A percentile compares a stretch with the other conserved stretches of the same genome.
Conservation (phyloP, 1,140 invertebrate genomes). For the Leptopilina clavipes region DNA sequence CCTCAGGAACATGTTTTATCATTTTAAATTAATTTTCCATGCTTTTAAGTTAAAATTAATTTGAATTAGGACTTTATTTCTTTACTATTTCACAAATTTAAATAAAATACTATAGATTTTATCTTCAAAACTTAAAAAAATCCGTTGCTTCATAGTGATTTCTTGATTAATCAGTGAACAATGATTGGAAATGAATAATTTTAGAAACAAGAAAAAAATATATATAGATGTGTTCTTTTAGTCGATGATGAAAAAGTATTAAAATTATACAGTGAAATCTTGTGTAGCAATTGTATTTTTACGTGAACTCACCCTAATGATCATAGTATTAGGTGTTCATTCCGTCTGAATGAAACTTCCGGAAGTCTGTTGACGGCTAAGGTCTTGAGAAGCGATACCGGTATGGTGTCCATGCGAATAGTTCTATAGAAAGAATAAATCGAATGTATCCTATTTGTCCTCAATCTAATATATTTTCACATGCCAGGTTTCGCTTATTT, state of each 20-base stretch:
- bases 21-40: neutral
- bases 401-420: constrained; percentile 72
- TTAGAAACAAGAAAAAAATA: too few relatives aligned
- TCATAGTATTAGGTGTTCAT: constrained; percentile 38
- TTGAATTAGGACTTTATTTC: neutral
- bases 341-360: constrained; percentile 56
- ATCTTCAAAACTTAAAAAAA: too few relatives aligned
- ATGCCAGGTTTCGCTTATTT: constrained; percentile 51
- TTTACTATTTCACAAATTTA: too few relatives aligned
- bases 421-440: constrained; percentile 69
- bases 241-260: neutral
- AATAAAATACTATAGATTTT: too few relatives aligned
- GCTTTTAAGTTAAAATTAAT: neutral
- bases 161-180: too few relatives aligned
- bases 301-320: neutral
- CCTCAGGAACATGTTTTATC: neutral
- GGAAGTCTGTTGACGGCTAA: constrained; percentile 61
- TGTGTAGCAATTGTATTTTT: neutral
- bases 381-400: constrained; percentile 74
- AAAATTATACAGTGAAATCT: neutral
- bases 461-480: constrained; percentile 42
- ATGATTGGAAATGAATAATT: too few relatives aligned
- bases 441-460: constrained; percentile 46
- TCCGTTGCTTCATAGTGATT: too few relatives aligned
- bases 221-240: too few relatives aligned